Conservation (phyloP, 1,140 invertebrate species). For the Brachionus manjavacas region DNA sequence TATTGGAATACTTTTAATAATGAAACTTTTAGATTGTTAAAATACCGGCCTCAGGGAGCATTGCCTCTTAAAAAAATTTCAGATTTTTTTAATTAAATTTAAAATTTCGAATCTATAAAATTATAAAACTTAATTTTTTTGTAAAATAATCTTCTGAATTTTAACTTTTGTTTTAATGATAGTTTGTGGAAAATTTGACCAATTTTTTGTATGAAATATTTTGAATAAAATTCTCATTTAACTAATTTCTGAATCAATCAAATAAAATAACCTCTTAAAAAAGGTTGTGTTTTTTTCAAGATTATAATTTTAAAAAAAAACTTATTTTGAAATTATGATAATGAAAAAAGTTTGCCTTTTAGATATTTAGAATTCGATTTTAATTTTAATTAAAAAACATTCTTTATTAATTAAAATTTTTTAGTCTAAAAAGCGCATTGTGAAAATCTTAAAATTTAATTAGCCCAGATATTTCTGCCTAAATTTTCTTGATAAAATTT, state of each 20-base stretch:
- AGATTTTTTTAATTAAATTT: background rate
- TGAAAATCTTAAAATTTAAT: too few relatives aligned
- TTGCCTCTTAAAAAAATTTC: background rate
- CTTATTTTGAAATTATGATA: too few relatives aligned
- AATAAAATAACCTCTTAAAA: constrained; percentile 9
- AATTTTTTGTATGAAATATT: background rate
- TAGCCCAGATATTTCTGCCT: too few relatives aligned
- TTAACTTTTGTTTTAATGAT: background rate
- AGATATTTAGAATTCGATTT: background rate
- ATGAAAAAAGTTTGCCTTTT: too few relatives aligned
- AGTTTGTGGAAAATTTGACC: background rate
- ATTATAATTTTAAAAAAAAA: too few relatives aligned
- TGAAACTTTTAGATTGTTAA: background rate
- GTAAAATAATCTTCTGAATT: background rate
- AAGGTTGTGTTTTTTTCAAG: background rate
- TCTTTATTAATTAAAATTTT: background rate
- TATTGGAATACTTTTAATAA: background rate
- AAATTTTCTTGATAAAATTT: too few relatives aligned
- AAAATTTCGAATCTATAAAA: background rate
- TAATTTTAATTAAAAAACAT: background rate
- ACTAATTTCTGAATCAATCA: background rate
- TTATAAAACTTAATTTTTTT: background rate
- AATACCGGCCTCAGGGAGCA: background rate
- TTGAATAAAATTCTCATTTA: background rate
- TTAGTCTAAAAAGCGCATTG: too few relatives aligned